phyloP scores from a whole-genome alignment of 2,888 invertebrate species.

The Pandemis corylana region DNA sequence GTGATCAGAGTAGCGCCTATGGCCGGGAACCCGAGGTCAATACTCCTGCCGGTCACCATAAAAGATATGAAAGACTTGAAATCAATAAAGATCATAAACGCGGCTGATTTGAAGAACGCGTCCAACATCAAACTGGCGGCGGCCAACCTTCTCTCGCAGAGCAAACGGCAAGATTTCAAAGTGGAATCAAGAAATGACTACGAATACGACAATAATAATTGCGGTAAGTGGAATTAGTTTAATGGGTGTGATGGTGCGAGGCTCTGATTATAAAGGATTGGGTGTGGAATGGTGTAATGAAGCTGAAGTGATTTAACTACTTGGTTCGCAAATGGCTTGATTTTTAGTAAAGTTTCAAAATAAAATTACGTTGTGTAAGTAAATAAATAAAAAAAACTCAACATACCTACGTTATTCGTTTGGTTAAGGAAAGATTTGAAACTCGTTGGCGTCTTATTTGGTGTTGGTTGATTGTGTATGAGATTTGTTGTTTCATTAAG shows the following conservation, averaged over 20 bases:
- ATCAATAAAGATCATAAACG: conserved; percentile 89
- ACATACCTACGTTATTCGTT: no score
- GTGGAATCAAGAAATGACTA: conserved; percentile 68
- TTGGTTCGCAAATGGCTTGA: background rate
- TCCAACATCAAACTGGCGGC: conserved; percentile 83
- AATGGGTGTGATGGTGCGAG: conserved; percentile 35
- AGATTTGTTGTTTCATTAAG: no score
- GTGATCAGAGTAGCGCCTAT: conserved; percentile 78
- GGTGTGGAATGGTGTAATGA: background rate
- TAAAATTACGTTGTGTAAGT: background rate
- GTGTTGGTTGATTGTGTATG: no score
- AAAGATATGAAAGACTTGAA: conserved; percentile 89
- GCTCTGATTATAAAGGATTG: background rate
- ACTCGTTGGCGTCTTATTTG: no score
- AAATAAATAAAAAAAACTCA: no score
- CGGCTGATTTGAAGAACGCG: conserved; percentile 83
- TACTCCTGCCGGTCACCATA: conserved; percentile 88
- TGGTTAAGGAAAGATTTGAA: no score
- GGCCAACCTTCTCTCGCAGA: conserved; percentile 78
- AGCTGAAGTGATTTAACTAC: background rate
- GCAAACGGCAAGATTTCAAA: conserved; percentile 75
- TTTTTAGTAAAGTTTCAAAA: background rate
- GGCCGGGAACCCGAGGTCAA: conserved; percentile 86
- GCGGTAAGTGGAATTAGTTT: conserved; percentile 62
- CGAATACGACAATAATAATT: conserved; percentile 72